Evolutionary conservation across 2,888 invertebrate species (phyloP).

Genomic region (Cyclophora albipunctata): DNA sequence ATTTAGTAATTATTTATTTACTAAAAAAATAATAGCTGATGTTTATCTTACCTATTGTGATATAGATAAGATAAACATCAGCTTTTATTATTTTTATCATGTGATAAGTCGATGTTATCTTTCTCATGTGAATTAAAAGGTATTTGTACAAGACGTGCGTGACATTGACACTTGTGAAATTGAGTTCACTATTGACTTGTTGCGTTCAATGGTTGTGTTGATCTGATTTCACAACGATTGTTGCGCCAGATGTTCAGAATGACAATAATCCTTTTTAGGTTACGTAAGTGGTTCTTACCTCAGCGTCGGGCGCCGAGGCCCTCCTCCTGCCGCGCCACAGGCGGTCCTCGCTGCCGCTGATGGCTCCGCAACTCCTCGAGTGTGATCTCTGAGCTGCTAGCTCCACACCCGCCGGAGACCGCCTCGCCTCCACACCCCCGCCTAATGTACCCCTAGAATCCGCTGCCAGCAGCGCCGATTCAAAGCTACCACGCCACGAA

Average conservation of each 20-base stretch:
- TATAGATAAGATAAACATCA: no score
- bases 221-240: conserved; percentile 14
- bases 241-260: not conserved
- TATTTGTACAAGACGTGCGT: conserved; percentile 14
- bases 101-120: not conserved
- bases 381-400: conserved; percentile 86
- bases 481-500: conserved; percentile 94
- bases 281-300: conserved; percentile 41
- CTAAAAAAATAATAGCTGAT: no score
- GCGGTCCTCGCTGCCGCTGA: conserved; percentile 81
- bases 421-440: conserved; percentile 84
- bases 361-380: conserved; percentile 89
- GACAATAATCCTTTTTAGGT: no score
- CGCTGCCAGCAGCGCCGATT: conserved; percentile 90
- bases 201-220: conserved; percentile 21
- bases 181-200: conserved; percentile 12
- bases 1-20: no score
- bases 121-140: no score
- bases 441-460: conserved; percentile 88
- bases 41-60: no score
- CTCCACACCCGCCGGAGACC: conserved; percentile 88
- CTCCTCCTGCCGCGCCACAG: conserved; percentile 64
- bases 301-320: conserved; percentile 67
- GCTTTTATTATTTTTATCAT: conserved; percentile 5
- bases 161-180: conserved; percentile 33